Evolutionary conservation across 1,140 invertebrate species (phyloP).

Genomic region (Drosophila ogumai): DNA sequence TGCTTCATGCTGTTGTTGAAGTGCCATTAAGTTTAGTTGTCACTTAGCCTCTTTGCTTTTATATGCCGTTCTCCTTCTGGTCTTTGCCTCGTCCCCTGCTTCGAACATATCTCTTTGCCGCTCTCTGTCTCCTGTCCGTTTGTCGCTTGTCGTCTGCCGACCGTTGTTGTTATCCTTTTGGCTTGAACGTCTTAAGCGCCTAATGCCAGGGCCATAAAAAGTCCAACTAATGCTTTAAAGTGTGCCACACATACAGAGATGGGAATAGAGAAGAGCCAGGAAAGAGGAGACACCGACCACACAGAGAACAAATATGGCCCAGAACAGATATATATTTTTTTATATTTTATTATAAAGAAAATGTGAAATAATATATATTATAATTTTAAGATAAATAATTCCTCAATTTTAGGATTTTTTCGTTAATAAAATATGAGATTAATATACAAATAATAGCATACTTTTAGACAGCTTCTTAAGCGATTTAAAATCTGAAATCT

Average conservation of each 20-base stretch:
- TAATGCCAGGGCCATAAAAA: constrained; percentile 83
- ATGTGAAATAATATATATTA: no score
- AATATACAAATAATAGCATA: background rate
- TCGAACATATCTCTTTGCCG: constrained; percentile 3
- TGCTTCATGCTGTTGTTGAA: constrained; percentile 83
- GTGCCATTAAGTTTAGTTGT: constrained; percentile 84
- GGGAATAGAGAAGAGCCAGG: background rate
- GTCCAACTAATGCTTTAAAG: constrained; percentile 84
- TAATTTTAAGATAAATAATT: no score
- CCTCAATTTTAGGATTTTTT: background rate
- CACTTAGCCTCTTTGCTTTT: constrained; percentile 84
- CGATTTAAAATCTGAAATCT: background rate
- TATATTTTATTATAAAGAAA: background rate
- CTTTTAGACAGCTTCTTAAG: no score
- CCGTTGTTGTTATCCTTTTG: constrained; percentile 82
- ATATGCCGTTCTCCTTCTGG: constrained; percentile 58
- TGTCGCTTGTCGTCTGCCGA: constrained; percentile 48
- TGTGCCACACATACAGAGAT: constrained; percentile 65
- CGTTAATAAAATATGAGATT: rapidly evolving
- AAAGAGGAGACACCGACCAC: background rate
- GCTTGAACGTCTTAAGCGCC: constrained; percentile 82
- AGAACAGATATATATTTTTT: background rate
- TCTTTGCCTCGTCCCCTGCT: background rate
- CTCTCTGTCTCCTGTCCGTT: constrained; percentile 36
- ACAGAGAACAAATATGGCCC: background rate